Evolutionary conservation across 2,888 invertebrate species (phyloP).

Genomic region (Nasonovia ribisnigri): DNA sequence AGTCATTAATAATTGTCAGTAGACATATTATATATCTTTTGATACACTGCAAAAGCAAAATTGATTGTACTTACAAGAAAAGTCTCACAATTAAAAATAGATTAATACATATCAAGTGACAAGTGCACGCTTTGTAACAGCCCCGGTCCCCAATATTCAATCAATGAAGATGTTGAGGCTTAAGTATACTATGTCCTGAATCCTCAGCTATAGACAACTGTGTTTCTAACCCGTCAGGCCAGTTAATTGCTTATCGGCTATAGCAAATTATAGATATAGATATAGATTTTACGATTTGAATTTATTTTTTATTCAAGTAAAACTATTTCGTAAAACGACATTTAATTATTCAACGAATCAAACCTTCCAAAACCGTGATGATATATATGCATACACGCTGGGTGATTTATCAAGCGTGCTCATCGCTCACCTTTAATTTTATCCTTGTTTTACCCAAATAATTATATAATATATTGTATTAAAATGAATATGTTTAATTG

Average conservation of each 20-base stretch:
- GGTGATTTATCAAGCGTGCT: background rate
- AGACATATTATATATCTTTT: background rate
- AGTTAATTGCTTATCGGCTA: background rate
- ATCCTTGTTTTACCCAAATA: no score
- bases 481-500: background rate
- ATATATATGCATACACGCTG: background rate
- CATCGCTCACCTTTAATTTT: no score
- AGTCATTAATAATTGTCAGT: conserved; percentile 3
- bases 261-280: background rate
- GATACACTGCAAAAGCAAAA: background rate
- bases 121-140: background rate
- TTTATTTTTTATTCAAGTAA: background rate
- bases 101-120: conserved; percentile 2
- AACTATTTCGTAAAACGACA: background rate
- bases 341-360: background rate
- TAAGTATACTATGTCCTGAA: background rate
- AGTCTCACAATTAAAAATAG: conserved; percentile 2
- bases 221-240: background rate
- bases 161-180: background rate
- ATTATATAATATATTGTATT: background rate
- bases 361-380: background rate
- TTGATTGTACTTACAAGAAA: conserved; percentile 1
- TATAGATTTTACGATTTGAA: background rate
- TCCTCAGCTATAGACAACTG: background rate
- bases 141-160: background rate